A percentile compares a stretch with the other conserved stretches of the same genome.
Evolutionary conservation across 2,888 invertebrate species (phyloP).

Genomic region (Cenopis cana): DNA sequence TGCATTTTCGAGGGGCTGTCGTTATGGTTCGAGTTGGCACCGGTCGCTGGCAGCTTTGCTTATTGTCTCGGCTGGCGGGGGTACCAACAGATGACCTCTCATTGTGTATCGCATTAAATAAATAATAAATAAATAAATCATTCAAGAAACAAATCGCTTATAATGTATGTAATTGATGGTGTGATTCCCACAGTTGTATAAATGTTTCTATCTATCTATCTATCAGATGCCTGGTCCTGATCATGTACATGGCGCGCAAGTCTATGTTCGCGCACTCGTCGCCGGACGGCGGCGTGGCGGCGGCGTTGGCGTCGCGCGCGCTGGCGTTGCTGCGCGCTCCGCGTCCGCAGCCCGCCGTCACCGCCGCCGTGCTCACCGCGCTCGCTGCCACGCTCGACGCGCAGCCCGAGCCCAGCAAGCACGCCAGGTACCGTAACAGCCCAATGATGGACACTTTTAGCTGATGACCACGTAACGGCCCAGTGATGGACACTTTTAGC

Average conservation of each 20-base stretch:
- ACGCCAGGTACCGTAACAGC: conserved; percentile 62
- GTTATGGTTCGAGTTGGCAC: too few relatives aligned
- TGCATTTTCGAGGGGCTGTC: too few relatives aligned
- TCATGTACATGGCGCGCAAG: conserved; percentile 94
- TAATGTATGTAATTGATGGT: too few relatives aligned
- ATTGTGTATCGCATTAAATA: too few relatives aligned
- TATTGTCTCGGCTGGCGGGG: too few relatives aligned
- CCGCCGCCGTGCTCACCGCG: conserved; percentile 72
- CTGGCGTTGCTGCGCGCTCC: conserved; percentile 60
- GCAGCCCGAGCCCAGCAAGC: conserved; percentile 53
- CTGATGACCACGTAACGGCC: too few relatives aligned
- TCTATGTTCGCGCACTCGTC: conserved; percentile 85
- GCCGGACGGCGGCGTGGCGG: conserved; percentile 85
- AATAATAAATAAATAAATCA: neutral
- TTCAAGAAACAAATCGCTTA: neutral
- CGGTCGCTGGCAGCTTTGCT: too few relatives aligned
- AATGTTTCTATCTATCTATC: too few relatives aligned
- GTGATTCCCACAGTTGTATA: conserved; percentile 67
- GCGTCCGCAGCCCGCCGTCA: conserved; percentile 69
- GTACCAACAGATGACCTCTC: too few relatives aligned
- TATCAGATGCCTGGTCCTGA: conserved; percentile 93
- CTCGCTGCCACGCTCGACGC: conserved; percentile 71
- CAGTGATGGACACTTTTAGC: too few relatives aligned
- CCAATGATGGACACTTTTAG: too few relatives aligned
- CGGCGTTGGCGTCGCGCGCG: conserved; percentile 84